These are phyloP conservation scores for Ginglymostoma cirratum DNA, from an alignment of 2,113 vertebrate species.

Conservation along the genomic window DNA sequence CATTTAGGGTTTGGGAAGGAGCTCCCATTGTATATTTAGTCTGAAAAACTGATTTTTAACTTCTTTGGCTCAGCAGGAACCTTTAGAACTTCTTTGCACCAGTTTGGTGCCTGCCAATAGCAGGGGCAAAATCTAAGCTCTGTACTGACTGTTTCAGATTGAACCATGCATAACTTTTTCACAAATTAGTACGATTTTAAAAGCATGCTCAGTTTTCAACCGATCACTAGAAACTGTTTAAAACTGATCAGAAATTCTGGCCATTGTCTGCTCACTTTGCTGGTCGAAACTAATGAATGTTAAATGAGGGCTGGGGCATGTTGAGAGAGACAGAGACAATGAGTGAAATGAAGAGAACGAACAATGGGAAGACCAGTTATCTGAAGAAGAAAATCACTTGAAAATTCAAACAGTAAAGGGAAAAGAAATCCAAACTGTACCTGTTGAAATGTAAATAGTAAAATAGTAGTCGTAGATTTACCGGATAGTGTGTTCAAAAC, in stretches of 20 bases:
- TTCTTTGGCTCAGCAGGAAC: not conserved
- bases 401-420: not conserved
- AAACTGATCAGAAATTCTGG: not conserved
- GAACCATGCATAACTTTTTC: not conserved
- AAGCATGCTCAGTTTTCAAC: no score
- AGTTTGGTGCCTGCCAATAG: not conserved
- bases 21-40: not conserved
- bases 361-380: not conserved
- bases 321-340: not conserved
- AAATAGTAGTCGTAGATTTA: conserved; percentile 46
- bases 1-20: no score
- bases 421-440: not conserved
- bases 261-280: no score
- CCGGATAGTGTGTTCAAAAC: conserved; percentile 58
- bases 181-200: not conserved
- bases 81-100: no score
- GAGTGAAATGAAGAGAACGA: not conserved
- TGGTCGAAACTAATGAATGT: no score
- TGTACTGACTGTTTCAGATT: not conserved
- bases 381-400: not conserved
- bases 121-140: not conserved
- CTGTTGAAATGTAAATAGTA: not conserved
- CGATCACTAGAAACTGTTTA: not conserved
- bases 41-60: not conserved
- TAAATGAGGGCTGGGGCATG: no score